Conservation (phyloP, 1,140 invertebrate genomes). For the Metaphire vulgaris region DNA sequence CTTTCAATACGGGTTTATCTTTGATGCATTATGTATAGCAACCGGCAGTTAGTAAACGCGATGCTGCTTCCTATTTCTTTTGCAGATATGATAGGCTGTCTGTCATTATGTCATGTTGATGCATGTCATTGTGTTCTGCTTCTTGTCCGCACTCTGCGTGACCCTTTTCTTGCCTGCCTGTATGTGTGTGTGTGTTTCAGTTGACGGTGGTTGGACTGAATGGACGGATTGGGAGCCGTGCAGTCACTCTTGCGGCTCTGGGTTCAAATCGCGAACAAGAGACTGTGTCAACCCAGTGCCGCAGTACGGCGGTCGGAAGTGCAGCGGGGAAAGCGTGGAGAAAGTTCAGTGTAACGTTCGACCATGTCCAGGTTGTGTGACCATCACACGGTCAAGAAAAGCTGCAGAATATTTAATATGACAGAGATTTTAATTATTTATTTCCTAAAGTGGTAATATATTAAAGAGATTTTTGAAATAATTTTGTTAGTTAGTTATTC, state of each 20-base stretch:
- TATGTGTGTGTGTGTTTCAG: slow-evolving; percentile 34
- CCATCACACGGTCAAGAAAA: too few species aligned
- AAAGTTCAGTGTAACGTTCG: slow-evolving; percentile 37
- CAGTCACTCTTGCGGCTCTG: slow-evolving; percentile 46
- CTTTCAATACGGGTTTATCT: too few species aligned
- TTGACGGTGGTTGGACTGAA: slow-evolving; percentile 55
- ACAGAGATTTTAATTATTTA: too few species aligned
- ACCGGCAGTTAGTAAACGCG: too few species aligned
- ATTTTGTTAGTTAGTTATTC: too few species aligned
- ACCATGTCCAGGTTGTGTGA: slow-evolving; percentile 44
- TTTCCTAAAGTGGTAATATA: too few species aligned
- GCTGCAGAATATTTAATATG: too few species aligned
- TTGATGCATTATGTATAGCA: too few species aligned
- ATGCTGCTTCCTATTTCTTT: too few species aligned
- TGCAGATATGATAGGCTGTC: too few species aligned
- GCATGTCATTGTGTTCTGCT: neutral
- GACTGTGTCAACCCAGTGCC: slow-evolving; percentile 43
- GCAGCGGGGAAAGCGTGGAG: slow-evolving; percentile 38
- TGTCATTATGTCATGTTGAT: too few species aligned
- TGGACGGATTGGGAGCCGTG: slow-evolving; percentile 54
- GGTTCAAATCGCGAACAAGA: slow-evolving; percentile 38
- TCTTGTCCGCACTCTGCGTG: neutral
- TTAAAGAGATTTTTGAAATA: too few species aligned
- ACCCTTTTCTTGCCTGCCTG: neutral
- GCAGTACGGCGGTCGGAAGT: slow-evolving; percentile 39